Evolutionary conservation across 2,797 vertebrate species (phyloP).

Genomic region (Squalus acanthias): DNA sequence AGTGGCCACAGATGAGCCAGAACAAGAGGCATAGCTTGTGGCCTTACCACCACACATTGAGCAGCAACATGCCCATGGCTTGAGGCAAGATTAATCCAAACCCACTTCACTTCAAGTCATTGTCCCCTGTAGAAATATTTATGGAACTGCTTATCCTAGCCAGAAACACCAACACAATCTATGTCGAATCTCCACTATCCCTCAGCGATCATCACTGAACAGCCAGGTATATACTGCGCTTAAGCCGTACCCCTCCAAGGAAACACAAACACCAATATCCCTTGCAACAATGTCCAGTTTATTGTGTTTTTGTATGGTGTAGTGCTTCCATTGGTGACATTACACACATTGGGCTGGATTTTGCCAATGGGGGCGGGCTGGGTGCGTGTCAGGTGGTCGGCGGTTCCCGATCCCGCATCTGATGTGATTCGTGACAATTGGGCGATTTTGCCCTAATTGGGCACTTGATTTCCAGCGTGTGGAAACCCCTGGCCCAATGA

Average conservation of each 20-base stretch:
- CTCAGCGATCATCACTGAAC: neutral
- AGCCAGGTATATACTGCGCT: neutral
- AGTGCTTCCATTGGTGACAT: neutral
- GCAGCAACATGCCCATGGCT: neutral
- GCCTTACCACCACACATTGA: neutral
- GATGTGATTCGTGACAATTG: no score
- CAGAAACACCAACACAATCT: neutral
- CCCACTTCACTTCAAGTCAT: neutral
- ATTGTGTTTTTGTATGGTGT: neutral
- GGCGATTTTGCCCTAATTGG: no score
- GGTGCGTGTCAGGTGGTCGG: no score
- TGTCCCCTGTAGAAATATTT: neutral
- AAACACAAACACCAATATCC: neutral
- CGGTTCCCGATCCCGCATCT: no score
- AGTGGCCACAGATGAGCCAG: neutral
- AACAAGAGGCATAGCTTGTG: neutral
- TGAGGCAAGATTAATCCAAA: neutral
- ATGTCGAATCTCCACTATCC: neutral
- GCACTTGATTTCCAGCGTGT: no score
- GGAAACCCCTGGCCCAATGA: no score
- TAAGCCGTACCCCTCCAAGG: neutral
- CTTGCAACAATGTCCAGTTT: neutral
- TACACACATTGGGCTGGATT: neutral
- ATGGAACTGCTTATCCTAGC: neutral
- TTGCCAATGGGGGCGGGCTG: no score